These are phyloP conservation scores for Corythaixoides concolor DNA, from an alignment of 2,113 vertebrate species.

Conservation along the genomic window DNA sequence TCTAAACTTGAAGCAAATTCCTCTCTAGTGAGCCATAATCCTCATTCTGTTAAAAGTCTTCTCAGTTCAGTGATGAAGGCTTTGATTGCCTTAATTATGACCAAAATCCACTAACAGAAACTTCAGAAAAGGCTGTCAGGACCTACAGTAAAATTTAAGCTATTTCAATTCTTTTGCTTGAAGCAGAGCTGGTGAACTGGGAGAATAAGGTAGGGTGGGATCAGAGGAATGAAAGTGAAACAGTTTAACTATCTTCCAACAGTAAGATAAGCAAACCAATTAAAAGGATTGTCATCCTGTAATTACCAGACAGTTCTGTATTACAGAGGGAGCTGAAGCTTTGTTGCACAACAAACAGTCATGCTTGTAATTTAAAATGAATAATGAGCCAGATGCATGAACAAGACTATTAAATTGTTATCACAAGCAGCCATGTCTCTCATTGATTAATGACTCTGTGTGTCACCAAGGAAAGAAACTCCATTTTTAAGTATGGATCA, in stretches of 20 bases:
- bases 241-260: conserved; percentile 7
- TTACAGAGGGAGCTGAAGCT: conserved; percentile 15
- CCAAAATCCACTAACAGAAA: conserved; percentile 16
- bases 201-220: neutral
- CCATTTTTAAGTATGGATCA: conserved; percentile 35
- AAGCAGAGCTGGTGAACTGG: neutral
- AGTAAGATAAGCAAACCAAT: conserved; percentile 52
- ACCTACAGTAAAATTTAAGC: neutral
- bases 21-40: neutral
- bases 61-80: neutral
- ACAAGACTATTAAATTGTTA: conserved; percentile 64
- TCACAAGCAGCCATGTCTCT: neutral
- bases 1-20: neutral
- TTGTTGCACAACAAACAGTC: conserved; percentile 54
- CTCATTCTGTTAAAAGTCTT: neutral
- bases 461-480: conserved; percentile 52
- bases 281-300: conserved; percentile 47
- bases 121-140: neutral
- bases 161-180: neutral
- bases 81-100: conserved; percentile 27
- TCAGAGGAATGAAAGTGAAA: neutral
- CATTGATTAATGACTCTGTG: conserved; percentile 42
- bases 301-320: conserved; percentile 28
- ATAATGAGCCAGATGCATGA: conserved; percentile 58
- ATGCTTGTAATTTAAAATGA: conserved; percentile 57